A percentile compares a stretch with the other conserved stretches of the same genome.
phyloP scores from a whole-genome alignment of 2,113 vertebrate genomes.

The Rhinolophus ferrumequinum region DNA sequence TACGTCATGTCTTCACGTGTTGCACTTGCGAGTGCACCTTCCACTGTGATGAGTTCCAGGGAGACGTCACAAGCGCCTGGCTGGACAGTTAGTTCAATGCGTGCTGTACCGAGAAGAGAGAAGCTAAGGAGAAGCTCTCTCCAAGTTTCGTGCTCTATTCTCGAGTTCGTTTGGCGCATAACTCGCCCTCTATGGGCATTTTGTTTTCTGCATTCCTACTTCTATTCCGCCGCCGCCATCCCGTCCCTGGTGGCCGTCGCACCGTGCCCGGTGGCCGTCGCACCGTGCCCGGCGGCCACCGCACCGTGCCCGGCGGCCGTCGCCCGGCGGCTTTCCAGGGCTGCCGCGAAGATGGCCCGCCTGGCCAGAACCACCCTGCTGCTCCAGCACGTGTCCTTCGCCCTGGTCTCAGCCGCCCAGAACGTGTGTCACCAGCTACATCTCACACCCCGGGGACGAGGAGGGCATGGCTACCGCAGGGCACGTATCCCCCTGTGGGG shows the following conservation, averaged over 20 bases:
- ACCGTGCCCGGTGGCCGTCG: no score
- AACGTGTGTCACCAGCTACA: rapidly evolving
- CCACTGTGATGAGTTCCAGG: background rate
- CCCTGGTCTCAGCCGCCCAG: rapidly evolving
- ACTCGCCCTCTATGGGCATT: background rate
- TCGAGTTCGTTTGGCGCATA: rapidly evolving
- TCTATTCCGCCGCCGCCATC: no score
- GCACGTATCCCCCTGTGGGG: rapidly evolving
- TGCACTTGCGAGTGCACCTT: background rate
- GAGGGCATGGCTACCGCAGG: rapidly evolving
- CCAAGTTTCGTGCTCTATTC: background rate
- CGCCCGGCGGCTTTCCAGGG: rapidly evolving
- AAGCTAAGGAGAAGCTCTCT: background rate
- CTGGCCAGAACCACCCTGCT: rapidly evolving
- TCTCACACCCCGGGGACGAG: rapidly evolving
- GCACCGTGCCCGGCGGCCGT: rapidly evolving
- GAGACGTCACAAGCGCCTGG: rapidly evolving
- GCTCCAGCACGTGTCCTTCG: rapidly evolving
- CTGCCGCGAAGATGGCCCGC: rapidly evolving
- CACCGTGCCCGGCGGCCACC: no score
- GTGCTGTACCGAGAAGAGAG: background rate
- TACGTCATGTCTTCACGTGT: rapidly evolving
- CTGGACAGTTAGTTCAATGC: rapidly evolving
- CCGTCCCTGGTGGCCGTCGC: rapidly evolving
- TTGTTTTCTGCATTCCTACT: background rate